A percentile compares a stretch with the other conserved stretches of the same genome.
phyloP scores from a whole-genome alignment of 2,113 vertebrate genomes.

The Myocastor coypus region DNA sequence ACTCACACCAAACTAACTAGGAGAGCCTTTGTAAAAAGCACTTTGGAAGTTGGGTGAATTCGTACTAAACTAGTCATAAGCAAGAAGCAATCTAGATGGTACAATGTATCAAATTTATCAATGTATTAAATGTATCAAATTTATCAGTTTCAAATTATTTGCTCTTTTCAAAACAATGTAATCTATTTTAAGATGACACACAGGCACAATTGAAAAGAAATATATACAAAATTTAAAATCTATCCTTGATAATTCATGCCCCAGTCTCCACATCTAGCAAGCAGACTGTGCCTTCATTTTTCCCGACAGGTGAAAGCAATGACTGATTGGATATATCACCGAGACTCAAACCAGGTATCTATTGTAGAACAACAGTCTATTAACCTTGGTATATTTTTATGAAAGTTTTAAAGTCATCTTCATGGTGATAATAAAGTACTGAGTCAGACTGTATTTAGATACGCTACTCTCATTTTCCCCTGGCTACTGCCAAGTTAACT shows the following conservation, averaged over 20 bases:
- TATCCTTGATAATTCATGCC: slow-evolving; percentile 38
- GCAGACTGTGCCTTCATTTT: slow-evolving; percentile 59
- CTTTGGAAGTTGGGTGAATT: slow-evolving; percentile 30
- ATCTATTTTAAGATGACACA: slow-evolving; percentile 4
- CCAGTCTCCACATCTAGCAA: slow-evolving; percentile 40
- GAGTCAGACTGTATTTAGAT: slow-evolving; percentile 70
- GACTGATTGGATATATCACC: slow-evolving; percentile 63
- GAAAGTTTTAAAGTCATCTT: slow-evolving; percentile 64
- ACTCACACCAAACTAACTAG: not conserved
- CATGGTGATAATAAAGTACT: slow-evolving; percentile 72
- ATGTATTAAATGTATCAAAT: slow-evolving; percentile 45
- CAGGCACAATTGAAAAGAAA: slow-evolving; percentile 55
- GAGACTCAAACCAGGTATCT: slow-evolving; percentile 70
- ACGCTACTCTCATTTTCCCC: slow-evolving; percentile 78
- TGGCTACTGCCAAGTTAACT: slow-evolving; percentile 77
- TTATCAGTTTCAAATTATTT: slow-evolving; percentile 41
- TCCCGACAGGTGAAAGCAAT: slow-evolving; percentile 75
- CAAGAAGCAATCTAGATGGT: slow-evolving; percentile 44
- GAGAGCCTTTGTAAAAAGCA: slow-evolving; percentile 53
- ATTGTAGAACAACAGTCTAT: slow-evolving; percentile 71
- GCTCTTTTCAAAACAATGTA: slow-evolving; percentile 56
- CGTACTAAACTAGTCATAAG: not conserved
- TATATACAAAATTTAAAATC: slow-evolving; percentile 25
- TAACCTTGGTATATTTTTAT: slow-evolving; percentile 73
- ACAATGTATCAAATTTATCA: slow-evolving; percentile 40